Evolutionary conservation across 1,140 invertebrate species (phyloP).

Genomic region (Saccostrea cuccullata): DNA sequence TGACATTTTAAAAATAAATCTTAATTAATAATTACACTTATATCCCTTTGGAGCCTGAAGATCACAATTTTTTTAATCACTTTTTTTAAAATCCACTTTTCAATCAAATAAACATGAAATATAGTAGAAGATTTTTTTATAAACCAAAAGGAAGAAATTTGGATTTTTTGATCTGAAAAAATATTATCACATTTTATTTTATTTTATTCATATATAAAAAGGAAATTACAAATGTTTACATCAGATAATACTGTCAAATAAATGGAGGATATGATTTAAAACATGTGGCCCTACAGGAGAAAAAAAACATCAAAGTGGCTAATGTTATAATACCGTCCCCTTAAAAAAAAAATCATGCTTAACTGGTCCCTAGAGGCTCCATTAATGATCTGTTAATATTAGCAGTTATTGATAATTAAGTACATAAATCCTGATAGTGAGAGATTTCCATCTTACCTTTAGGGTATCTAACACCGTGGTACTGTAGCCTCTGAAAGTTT

Average conservation of each 20-base stretch:
- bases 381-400: conserved; percentile 2
- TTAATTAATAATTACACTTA: too few species aligned
- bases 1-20: not conserved
- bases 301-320: conserved; percentile 6
- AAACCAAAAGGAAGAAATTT: too few species aligned
- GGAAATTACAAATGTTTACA: conserved; percentile 9
- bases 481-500: conserved; percentile 23
- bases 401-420: conserved; percentile 21
- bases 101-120: too few species aligned
- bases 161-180: too few species aligned
- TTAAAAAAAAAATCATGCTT: not conserved
- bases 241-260: not conserved
- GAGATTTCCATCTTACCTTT: conserved; percentile 39
- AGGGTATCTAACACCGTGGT: conserved; percentile 43
- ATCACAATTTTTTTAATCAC: too few species aligned
- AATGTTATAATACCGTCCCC: not conserved
- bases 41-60: too few species aligned
- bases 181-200: too few species aligned
- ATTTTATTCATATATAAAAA: not conserved
- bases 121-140: too few species aligned
- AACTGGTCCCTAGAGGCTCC: not conserved
- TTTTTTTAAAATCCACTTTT: too few species aligned
- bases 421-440: not conserved
- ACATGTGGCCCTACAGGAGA: not conserved
- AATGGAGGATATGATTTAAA: not conserved